A percentile compares a stretch with the other conserved stretches of the same genome.
Conservation (phyloP, 2,113 vertebrate genomes). For the Larimichthys polyactis region DNA sequence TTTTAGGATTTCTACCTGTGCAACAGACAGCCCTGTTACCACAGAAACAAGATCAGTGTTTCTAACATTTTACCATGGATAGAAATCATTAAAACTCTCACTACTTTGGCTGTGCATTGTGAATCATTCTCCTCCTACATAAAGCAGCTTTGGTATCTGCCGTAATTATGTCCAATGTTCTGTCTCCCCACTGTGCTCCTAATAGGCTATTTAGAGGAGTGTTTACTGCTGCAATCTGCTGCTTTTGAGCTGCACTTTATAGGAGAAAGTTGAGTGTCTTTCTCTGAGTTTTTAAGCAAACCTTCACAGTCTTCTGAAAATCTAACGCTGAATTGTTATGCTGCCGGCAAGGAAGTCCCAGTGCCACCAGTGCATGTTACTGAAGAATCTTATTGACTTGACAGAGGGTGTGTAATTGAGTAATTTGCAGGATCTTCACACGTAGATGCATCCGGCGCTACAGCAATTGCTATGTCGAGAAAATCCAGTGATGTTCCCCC, state of each 20-base stretch:
- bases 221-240: conserved; percentile 66
- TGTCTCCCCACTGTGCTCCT: conserved; percentile 54
- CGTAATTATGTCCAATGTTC: conserved; percentile 70
- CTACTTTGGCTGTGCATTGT: conserved; percentile 45
- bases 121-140: conserved; percentile 62
- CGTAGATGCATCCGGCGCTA: not conserved
- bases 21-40: conserved; percentile 31
- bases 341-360: not conserved
- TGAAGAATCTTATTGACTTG: conserved; percentile 31
- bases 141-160: conserved; percentile 54
- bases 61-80: conserved; percentile 30
- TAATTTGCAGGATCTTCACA: conserved; percentile 50
- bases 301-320: conserved; percentile 3
- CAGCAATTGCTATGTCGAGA: conserved; percentile 35
- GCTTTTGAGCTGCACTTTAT: conserved; percentile 31
- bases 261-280: conserved; percentile 31
- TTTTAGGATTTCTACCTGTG: conserved; percentile 19
- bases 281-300: conserved; percentile 31
- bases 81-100: conserved; percentile 53
- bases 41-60: conserved; percentile 55
- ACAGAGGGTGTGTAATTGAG: conserved; percentile 25
- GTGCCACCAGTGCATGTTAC: conserved; percentile 8
- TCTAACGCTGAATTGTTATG: not conserved
- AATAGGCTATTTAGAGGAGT: conserved; percentile 66
- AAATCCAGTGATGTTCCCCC: conserved; percentile 28